A percentile compares a stretch with the other conserved stretches of the same genome.
Conservation (phyloP, 2,113 vertebrate genomes). For the Semnopithecus entellus region DNA sequence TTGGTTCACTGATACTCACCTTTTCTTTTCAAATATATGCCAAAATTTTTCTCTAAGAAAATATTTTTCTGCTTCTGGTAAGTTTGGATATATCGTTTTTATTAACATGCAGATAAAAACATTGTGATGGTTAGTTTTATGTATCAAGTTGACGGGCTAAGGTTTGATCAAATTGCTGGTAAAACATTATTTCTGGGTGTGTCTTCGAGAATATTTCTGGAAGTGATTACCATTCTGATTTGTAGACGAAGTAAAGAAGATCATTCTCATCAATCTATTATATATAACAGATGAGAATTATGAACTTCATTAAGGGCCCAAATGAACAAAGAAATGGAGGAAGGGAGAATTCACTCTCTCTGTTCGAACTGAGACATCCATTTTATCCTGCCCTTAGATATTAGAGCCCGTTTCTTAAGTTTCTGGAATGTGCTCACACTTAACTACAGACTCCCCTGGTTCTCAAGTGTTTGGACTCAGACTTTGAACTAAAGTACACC, state of each 20-base stretch:
- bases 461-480: background rate
- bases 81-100: background rate
- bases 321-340: background rate
- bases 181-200: background rate
- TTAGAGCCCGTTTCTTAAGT: background rate
- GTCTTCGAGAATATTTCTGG: background rate
- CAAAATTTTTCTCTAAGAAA: background rate
- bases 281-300: background rate
- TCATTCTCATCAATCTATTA: background rate
- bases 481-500: no score
- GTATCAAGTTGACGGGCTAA: background rate
- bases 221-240: background rate
- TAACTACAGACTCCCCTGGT: background rate
- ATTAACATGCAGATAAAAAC: background rate
- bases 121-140: background rate
- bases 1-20: background rate
- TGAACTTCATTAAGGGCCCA: background rate
- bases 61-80: background rate
- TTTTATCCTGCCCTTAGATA: background rate
- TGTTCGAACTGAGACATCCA: background rate
- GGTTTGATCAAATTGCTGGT: background rate
- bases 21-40: background rate
- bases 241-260: background rate
- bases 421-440: background rate
- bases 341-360: background rate